Evolutionary conservation across 2,113 vertebrate species (phyloP).

Genomic region (Lepus timidus): DNA sequence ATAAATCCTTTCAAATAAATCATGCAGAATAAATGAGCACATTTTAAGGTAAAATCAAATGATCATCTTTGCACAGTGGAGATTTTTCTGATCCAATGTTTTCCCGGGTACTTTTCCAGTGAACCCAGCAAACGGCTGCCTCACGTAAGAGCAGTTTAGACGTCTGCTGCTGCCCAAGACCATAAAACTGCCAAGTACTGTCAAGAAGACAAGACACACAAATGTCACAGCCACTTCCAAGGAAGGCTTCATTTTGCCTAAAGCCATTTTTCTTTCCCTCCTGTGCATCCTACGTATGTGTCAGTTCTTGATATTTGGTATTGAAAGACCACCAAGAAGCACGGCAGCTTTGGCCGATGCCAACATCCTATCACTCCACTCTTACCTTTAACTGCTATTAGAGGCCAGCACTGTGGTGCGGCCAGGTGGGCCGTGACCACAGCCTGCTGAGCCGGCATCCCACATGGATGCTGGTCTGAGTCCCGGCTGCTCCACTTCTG

Average conservation of each 20-base stretch:
- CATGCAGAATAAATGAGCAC: background rate
- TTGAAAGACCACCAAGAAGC: slow-evolving; percentile 20
- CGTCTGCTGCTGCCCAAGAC: background rate
- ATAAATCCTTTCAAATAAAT: background rate
- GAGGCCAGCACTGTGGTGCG: too few relatives aligned
- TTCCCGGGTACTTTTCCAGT: background rate
- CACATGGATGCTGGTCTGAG: too few relatives aligned
- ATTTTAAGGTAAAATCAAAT: slow-evolving; percentile 42
- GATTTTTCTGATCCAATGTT: background rate
- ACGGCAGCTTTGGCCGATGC: slow-evolving; percentile 1
- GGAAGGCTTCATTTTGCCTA: background rate
- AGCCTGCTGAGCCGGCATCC: too few relatives aligned
- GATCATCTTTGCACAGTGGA: background rate
- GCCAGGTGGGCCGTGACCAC: too few relatives aligned
- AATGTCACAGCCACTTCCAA: slow-evolving; percentile 7
- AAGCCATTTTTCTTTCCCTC: background rate
- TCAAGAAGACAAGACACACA: background rate
- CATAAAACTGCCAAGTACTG: background rate
- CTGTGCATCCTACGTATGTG: background rate
- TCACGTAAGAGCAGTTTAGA: background rate
- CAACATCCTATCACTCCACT: background rate
- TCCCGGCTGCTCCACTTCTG: too few relatives aligned
- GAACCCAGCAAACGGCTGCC: background rate
- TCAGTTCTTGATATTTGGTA: background rate
- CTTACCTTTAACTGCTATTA: background rate